These are phyloP conservation scores for Morone chrysops DNA, from an alignment of 2,113 vertebrate species.

Conservation along the genomic window DNA sequence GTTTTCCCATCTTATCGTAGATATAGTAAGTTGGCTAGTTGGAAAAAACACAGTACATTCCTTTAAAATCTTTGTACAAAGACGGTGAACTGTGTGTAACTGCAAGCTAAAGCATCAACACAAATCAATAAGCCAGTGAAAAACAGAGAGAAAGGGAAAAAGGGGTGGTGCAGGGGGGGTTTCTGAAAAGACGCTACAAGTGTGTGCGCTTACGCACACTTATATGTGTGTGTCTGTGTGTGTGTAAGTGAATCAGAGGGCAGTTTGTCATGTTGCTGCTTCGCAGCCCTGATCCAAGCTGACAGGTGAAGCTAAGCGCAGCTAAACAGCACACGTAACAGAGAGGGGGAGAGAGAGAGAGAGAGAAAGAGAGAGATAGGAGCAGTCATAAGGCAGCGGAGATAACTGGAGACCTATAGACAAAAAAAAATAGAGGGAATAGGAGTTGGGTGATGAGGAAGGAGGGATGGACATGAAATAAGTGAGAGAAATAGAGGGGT, in stretches of 20 bases:
- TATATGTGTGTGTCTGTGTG: constrained; percentile 33
- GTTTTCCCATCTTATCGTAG: neutral
- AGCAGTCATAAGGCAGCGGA: constrained; percentile 7
- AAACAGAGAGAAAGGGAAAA: neutral
- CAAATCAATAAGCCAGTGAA: constrained; percentile 31
- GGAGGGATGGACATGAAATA: constrained; percentile 44
- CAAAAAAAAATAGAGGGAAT: constrained; percentile 15
- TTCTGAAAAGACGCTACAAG: constrained; percentile 66
- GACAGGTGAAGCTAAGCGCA: constrained; percentile 86
- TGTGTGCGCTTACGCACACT: constrained; percentile 32
- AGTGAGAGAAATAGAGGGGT: constrained; percentile 54
- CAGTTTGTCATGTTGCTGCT: constrained; percentile 84
- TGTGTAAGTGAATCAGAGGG: constrained; percentile 81
- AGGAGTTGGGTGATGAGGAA: constrained; percentile 30
- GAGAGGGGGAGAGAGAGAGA: constrained; percentile 36
- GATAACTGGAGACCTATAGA: constrained; percentile 33
- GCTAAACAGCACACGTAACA: constrained; percentile 80
- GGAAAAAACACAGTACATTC: neutral
- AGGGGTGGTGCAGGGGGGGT: neutral
- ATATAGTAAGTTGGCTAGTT: neutral
- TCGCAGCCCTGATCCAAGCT: constrained; percentile 81
- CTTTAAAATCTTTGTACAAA: neutral
- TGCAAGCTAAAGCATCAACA: constrained; percentile 12
- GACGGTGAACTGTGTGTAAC: constrained; percentile 11
- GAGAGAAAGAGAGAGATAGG: neutral